Base-by-base conservation (phyloP, 1,140 invertebrate genomes). In the Drosophila fuyamai region DNA sequence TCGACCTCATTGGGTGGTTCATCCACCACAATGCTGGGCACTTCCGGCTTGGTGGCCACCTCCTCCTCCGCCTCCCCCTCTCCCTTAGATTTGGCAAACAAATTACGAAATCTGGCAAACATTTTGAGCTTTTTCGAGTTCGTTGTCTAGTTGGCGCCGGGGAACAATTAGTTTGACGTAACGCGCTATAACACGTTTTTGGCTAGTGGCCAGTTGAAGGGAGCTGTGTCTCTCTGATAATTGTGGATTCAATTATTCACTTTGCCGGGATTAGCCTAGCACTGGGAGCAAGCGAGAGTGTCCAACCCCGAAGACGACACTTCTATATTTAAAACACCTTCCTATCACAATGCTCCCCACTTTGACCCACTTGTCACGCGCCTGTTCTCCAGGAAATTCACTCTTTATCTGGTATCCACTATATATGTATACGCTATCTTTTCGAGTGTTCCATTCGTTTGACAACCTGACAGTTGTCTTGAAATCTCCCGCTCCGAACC, bases 81-180 rank as follows among this genome's bases (percentile, higher is more conserved):
- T 10, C 67, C 65, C 63, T 88, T 91, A 8, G 82, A 62, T 77
- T 90, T 91, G 58, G 77, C 86, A 80, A 91, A 91, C 48, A 91
- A 65, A 80, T 91, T 91, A 40, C 90, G 90, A 90, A 91, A 91
- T 84, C 90, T 73, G 57, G 90, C 70, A 76, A 91, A 91, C 90
- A 91, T 91, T 75, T 78, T 75, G 27, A 5, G 27, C 18, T 23
- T 16, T 23, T 56, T 36, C 16, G 23, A 43, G 13, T 48, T 14
- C 13, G 10, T 10, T 43, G 18, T 43, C 44, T 35, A 2, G 5
- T 29, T 32, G 68, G 56, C 63, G 63, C 74, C 79, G 59, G 38
- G 16, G 18, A 43, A 50, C 67, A 75, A 71, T 76, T 59, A 53
- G 66, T 83, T 89, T 88, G 84, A 88, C 83, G 83, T 75, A 88